A percentile compares a stretch with the other conserved stretches of the same genome.
phyloP scores from a whole-genome alignment of 2,888 invertebrate species.

The Argyresthia albistria region DNA sequence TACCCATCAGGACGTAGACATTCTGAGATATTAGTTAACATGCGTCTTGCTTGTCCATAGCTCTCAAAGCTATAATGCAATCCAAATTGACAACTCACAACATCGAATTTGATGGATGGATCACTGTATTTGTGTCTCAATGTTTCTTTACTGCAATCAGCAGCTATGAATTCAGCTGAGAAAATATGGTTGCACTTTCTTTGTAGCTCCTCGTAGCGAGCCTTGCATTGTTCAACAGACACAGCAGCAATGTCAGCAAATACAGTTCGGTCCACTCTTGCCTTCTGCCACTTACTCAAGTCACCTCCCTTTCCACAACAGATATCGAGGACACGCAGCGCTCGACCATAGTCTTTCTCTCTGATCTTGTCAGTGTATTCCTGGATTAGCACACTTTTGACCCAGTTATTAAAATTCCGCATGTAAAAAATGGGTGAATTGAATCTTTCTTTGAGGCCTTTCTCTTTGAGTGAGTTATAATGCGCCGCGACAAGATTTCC shows the following conservation, averaged over 20 bases:
- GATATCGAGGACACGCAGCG: slow-evolving; percentile 88
- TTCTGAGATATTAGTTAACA: slow-evolving; percentile 94
- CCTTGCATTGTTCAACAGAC: slow-evolving; percentile 92
- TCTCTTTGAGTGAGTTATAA: slow-evolving; percentile 92
- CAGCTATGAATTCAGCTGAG: slow-evolving; percentile 90
- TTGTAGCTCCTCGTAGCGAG: slow-evolving; percentile 83
- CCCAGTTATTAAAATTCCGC: slow-evolving; percentile 99
- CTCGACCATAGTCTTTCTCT: slow-evolving; percentile 76
- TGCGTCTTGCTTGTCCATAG: slow-evolving; percentile 88
- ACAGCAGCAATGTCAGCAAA: slow-evolving; percentile 95
- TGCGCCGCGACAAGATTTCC: slow-evolving; percentile 87
- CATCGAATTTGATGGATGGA: slow-evolving; percentile 84
- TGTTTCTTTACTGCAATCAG: slow-evolving; percentile 91
- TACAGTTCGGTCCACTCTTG: slow-evolving; percentile 83
- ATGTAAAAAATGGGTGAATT: slow-evolving; percentile 94
- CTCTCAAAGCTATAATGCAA: slow-evolving; percentile 98
- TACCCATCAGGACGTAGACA: slow-evolving; percentile 91
- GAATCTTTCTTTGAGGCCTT: slow-evolving; percentile 83
- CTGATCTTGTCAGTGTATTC: slow-evolving; percentile 80
- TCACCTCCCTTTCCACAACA: slow-evolving; percentile 99
- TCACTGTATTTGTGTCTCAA: slow-evolving; percentile 85
- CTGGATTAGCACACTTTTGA: slow-evolving; percentile 95
- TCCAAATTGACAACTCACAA: slow-evolving; percentile 98
- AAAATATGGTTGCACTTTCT: slow-evolving; percentile 67
- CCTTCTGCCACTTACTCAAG: slow-evolving; percentile 95